Evolutionary conservation across 2,888 invertebrate genomes (phyloP).

Genomic region (Dione vanillae): DNA sequence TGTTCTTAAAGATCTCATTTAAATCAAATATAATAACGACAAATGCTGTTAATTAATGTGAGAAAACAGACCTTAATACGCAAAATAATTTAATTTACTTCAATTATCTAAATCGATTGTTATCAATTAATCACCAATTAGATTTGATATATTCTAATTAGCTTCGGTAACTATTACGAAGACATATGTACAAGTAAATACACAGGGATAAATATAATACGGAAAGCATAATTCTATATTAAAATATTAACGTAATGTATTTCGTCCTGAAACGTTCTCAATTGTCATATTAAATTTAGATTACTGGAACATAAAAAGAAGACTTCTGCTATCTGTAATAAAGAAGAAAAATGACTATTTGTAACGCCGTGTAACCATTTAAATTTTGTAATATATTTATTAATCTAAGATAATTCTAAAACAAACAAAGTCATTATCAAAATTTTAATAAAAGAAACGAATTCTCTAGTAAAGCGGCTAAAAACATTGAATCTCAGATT

Average conservation of each 20-base stretch:
- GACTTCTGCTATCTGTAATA: not conserved
- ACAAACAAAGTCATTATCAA: conserved; percentile 55
- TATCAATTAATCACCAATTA: not conserved
- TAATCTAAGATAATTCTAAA: not conserved
- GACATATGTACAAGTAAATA: not conserved
- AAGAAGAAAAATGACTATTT: not conserved
- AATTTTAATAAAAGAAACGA: conserved; percentile 47
- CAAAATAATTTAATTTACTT: conserved; percentile 6
- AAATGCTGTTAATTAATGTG: not conserved
- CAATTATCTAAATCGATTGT: not conserved
- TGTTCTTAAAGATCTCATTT: too few species aligned
- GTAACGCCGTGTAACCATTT: too few species aligned
- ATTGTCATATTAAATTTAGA: not conserved
- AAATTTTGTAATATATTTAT: not conserved
- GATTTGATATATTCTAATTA: not conserved
- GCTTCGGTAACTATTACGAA: not conserved
- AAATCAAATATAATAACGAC: not conserved
- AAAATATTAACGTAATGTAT: too few species aligned
- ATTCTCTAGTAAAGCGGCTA: conserved; percentile 64
- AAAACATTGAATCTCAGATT: conserved; percentile 82
- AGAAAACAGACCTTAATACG: not conserved
- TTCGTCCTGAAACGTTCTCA: too few species aligned
- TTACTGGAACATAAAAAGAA: too few species aligned
- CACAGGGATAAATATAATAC: not conserved
- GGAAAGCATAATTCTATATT: not conserved